phyloP scores from a whole-genome alignment of 2,113 vertebrate genomes.

The Onychorhynchus coronatus region DNA sequence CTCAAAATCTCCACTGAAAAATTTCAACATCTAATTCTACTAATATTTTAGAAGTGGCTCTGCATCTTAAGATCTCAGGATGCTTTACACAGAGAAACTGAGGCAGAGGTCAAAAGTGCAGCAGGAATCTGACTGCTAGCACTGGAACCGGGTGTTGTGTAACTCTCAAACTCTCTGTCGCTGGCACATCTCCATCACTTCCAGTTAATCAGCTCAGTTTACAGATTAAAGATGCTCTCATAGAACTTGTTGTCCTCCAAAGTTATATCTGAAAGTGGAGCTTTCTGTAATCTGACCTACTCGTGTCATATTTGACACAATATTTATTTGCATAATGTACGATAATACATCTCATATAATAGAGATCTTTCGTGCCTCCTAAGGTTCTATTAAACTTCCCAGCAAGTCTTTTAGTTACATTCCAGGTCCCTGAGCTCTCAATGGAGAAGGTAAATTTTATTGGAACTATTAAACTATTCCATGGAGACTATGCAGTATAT shows the following conservation, averaged over 20 bases:
- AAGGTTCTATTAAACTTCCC: background rate
- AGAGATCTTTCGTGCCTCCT: background rate
- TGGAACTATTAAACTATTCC: background rate
- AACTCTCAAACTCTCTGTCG: background rate
- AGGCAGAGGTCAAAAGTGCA: conserved; percentile 21
- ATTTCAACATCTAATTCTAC: background rate
- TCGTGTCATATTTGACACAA: background rate
- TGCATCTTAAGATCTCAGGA: background rate
- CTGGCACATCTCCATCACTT: background rate
- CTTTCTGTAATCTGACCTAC: background rate
- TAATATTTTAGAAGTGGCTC: background rate
- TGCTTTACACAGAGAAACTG: conserved; percentile 1
- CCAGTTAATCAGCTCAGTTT: background rate
- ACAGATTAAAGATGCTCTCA: background rate
- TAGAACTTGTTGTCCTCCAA: background rate
- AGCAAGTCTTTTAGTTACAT: background rate
- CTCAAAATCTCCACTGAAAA: background rate
- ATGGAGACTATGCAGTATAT: background rate
- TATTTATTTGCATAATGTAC: background rate
- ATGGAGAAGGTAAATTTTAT: background rate
- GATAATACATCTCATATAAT: background rate
- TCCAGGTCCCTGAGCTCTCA: background rate
- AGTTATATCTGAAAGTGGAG: background rate
- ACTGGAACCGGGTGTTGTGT: fast-evolving
- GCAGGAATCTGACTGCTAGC: background rate